These are phyloP conservation scores for Petrocephalus sullivani DNA, from an alignment of 2,797 vertebrate genomes.

Conservation along the genomic window DNA sequence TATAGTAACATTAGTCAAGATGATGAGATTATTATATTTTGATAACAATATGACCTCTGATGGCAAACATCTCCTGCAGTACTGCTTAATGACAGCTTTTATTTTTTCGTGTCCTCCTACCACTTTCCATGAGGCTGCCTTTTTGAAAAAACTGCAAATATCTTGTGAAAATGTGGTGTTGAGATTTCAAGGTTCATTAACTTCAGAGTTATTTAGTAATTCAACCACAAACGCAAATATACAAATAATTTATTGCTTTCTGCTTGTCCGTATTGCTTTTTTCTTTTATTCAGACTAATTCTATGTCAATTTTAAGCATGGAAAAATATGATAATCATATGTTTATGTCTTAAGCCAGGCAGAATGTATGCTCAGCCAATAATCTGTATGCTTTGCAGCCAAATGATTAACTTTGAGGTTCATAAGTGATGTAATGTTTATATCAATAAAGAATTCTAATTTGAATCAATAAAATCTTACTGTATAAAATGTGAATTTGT, in stretches of 20 bases:
- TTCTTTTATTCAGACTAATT: not conserved
- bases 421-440: not conserved
- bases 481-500: not conserved
- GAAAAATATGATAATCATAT: not conserved
- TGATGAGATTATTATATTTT: not conserved
- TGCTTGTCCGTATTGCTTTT: not conserved
- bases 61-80: not conserved
- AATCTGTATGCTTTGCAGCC: not conserved
- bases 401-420: not conserved
- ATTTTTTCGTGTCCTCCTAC: not conserved
- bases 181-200: slow-evolving; percentile 18
- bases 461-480: not conserved
- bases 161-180: not conserved
- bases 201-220: slow-evolving; percentile 6
- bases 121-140: slow-evolving; percentile 10
- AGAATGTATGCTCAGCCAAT: not conserved
- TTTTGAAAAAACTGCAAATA: slow-evolving; percentile 16
- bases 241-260: not conserved
- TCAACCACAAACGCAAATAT: not conserved
- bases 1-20: not conserved
- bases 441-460: not conserved
- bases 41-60: not conserved
- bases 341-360: not conserved
- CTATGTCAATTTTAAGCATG: not conserved
- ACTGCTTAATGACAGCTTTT: not conserved